phyloP scores from a whole-genome alignment of 2,113 vertebrate genomes.

The Microtus pennsylvanicus region DNA sequence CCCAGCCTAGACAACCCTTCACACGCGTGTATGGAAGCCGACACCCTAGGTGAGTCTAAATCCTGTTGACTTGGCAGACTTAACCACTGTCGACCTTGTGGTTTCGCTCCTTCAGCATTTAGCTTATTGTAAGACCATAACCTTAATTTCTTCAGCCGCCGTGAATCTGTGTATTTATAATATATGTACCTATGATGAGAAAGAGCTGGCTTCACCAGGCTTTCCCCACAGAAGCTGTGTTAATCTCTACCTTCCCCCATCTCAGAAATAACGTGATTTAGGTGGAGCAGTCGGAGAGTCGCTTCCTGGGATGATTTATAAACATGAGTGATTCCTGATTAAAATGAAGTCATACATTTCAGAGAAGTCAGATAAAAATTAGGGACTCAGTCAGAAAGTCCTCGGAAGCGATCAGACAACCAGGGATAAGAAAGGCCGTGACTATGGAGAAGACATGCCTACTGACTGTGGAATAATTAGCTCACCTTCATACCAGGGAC shows the following conservation, averaged over 20 bases:
- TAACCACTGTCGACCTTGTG: neutral
- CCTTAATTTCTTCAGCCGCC: neutral
- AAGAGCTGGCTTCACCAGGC: neutral
- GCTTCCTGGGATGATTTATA: conserved; percentile 39
- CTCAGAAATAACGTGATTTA: conserved; percentile 21
- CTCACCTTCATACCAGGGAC: conserved; percentile 8
- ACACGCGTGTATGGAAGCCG: neutral
- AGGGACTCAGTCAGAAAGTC: conserved; percentile 42
- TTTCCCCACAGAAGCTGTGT: neutral
- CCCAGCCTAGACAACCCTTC: no score
- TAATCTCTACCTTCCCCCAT: neutral
- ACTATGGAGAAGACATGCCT: conserved; percentile 55
- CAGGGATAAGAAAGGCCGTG: conserved; percentile 39
- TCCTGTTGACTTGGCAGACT: neutral
- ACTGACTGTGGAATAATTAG: conserved; percentile 46
- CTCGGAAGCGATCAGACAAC: conserved; percentile 41
- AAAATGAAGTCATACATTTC: conserved; percentile 61
- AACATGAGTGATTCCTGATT: conserved; percentile 32
- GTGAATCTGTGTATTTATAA: neutral
- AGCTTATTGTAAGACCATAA: neutral
- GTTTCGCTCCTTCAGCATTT: neutral
- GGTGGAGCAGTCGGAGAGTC: neutral
- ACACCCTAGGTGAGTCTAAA: neutral
- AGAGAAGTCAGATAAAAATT: conserved; percentile 52
- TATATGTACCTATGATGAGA: neutral